A percentile compares a stretch with the other conserved stretches of the same genome.
Conservation (phyloP, 2,797 vertebrate genomes). For the Sebastes dallii region DNA sequence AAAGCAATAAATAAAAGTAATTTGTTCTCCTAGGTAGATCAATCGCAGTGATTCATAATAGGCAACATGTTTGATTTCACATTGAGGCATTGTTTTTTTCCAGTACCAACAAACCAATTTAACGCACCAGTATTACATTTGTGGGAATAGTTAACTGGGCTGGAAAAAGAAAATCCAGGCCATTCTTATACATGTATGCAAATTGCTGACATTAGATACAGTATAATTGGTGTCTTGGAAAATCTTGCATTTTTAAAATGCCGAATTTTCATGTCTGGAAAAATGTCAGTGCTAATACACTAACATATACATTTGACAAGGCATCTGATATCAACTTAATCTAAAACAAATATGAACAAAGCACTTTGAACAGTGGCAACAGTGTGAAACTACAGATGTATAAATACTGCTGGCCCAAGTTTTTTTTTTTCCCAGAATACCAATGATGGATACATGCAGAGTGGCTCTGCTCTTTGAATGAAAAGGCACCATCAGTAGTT, state of each 20-base stretch:
- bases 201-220: neutral
- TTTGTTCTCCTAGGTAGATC: conserved; percentile 59
- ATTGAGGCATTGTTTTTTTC: conserved; percentile 45
- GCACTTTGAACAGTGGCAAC: conserved; percentile 62
- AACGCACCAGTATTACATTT: conserved; percentile 28
- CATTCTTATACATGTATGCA: neutral
- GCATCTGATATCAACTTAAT: conserved; percentile 38
- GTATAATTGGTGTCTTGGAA: conserved; percentile 21
- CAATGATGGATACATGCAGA: conserved; percentile 29
- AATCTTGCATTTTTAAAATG: conserved; percentile 22
- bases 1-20: conserved; percentile 74
- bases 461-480: conserved; percentile 46
- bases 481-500: conserved; percentile 76
- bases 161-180: conserved; percentile 19
- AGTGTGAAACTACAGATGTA: conserved; percentile 55
- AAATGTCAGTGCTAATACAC: neutral
- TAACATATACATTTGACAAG: conserved; percentile 23
- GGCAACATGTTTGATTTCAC: conserved; percentile 62
- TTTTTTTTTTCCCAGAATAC: conserved; percentile 6
- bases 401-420: conserved; percentile 45
- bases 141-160: conserved; percentile 16
- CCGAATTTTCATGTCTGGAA: neutral
- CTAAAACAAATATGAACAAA: conserved; percentile 19
- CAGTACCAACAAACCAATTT: conserved; percentile 49
- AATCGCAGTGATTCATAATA: conserved; percentile 48